Evolutionary conservation across 2,797 vertebrate genomes (phyloP).

Genomic region (Brotula barbata): DNA sequence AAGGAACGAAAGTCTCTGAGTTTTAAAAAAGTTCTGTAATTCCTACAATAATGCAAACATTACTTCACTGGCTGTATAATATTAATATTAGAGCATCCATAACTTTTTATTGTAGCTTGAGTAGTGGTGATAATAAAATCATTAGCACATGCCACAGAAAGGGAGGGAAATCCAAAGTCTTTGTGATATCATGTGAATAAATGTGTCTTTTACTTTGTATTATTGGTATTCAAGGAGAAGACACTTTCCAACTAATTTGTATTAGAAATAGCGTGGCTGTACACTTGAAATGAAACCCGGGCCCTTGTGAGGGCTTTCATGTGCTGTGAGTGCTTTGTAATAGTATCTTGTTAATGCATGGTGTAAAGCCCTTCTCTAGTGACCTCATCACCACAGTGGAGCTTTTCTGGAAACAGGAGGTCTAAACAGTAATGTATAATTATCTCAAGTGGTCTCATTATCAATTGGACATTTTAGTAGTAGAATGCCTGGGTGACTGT

Average conservation of each 20-base stretch:
- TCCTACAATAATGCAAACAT: too few species aligned
- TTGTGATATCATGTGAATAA: conserved; percentile 48
- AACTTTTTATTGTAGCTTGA: too few species aligned
- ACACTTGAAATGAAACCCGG: conserved; percentile 10
- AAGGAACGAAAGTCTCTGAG: too few species aligned
- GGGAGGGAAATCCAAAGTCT: not conserved
- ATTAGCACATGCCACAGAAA: conserved; percentile 11
- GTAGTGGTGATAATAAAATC: conserved; percentile 30
- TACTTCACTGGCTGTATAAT: too few species aligned
- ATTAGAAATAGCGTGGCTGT: conserved; percentile 47
- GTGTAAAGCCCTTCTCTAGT: conserved; percentile 13
- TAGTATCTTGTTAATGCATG: conserved; percentile 21
- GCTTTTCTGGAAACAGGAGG: conserved; percentile 18
- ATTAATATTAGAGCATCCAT: too few species aligned
- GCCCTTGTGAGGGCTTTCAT: conserved; percentile 10
- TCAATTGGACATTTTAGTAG: conserved; percentile 9
- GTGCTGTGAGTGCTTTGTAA: conserved; percentile 6
- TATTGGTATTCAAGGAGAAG: conserved; percentile 47
- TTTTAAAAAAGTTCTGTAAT: too few species aligned
- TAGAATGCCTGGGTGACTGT: not conserved
- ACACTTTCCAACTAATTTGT: conserved; percentile 55
- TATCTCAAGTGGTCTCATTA: conserved; percentile 9
- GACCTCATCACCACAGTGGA: conserved; percentile 28
- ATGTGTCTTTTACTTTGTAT: conserved; percentile 53
- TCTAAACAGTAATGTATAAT: conserved; percentile 25